Percentiles rank a stretch among this genome's conserved stretches.
Conservation (phyloP, 2,797 vertebrate genomes). For the Neostethus bicornis region DNA sequence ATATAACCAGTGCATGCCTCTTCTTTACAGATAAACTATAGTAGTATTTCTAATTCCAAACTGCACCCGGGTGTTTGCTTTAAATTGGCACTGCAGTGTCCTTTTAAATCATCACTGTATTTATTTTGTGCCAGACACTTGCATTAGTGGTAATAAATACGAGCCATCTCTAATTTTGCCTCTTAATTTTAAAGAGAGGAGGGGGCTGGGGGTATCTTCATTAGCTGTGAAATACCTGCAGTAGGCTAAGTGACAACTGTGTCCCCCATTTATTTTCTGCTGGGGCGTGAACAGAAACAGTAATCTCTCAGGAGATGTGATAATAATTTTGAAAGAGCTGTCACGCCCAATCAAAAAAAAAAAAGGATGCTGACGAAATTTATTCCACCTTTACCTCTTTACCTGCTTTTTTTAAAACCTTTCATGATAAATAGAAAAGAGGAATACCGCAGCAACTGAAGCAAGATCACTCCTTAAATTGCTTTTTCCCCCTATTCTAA, state of each 20-base stretch:
- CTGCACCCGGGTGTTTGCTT: conserved; percentile 1
- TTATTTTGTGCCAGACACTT: conserved; percentile 15
- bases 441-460: conserved; percentile 41
- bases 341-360: conserved; percentile 57
- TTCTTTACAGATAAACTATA: conserved; percentile 8
- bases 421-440: not conserved
- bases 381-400: conserved; percentile 35
- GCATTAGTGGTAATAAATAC: conserved; percentile 5
- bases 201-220: too few relatives aligned
- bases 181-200: not conserved
- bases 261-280: not conserved
- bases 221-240: not conserved
- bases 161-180: not conserved
- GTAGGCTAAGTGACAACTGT: not conserved
- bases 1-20: conserved; percentile 2
- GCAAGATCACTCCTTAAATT: conserved; percentile 7
- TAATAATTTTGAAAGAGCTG: conserved; percentile 51
- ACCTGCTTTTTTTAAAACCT: conserved; percentile 6
- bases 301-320: conserved; percentile 30
- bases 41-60: conserved; percentile 9
- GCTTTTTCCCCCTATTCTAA: not conserved
- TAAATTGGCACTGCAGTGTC: not conserved
- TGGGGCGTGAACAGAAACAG: conserved; percentile 19
- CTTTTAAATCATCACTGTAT: not conserved
- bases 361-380: conserved; percentile 26